Evolutionary conservation across 2,113 vertebrate species (phyloP).

Genomic region (Dolichotis patagonum): DNA sequence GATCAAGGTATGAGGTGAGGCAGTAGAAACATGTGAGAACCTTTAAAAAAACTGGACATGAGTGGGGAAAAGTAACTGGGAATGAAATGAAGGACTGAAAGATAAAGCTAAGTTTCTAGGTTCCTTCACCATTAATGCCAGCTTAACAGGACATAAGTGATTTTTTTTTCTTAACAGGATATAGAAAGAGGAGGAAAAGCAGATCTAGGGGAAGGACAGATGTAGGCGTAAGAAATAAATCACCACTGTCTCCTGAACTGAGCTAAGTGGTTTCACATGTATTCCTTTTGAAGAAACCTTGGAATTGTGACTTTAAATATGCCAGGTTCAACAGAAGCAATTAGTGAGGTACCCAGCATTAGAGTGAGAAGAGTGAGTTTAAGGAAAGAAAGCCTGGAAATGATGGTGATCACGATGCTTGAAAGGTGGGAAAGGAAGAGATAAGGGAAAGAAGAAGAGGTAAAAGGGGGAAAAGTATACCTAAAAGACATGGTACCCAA

Average conservation of each 20-base stretch:
- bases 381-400: neutral
- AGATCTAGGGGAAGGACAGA: fast-evolving
- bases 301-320: neutral
- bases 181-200: neutral
- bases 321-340: fast-evolving
- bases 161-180: neutral
- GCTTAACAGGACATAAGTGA: neutral
- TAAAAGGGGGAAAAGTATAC: neutral
- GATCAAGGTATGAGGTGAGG: neutral
- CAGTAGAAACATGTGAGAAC: fast-evolving
- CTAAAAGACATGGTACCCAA: neutral
- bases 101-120: neutral
- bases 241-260: neutral
- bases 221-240: fast-evolving
- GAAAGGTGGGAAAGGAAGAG: neutral
- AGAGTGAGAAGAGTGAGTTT: neutral
- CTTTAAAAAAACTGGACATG: fast-evolving
- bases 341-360: neutral
- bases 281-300: neutral
- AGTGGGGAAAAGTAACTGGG: neutral
- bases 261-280: too few relatives aligned
- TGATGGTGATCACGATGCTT: neutral
- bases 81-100: neutral
- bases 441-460: neutral
- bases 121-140: fast-evolving